phyloP scores from a whole-genome alignment of 2,113 vertebrate species.

The Chloroceryle aenea region DNA sequence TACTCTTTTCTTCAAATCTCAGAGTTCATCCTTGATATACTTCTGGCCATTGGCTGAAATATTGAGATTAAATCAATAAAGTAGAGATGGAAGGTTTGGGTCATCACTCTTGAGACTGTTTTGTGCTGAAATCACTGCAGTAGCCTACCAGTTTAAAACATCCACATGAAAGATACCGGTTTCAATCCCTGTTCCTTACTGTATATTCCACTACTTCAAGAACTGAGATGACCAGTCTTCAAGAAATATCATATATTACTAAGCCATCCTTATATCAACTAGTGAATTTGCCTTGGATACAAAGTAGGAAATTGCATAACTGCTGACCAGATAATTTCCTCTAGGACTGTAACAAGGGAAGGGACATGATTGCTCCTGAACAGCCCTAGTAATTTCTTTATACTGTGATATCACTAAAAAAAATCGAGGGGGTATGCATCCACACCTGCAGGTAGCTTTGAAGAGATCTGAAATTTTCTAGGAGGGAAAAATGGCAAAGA shows the following conservation, averaged over 20 bases:
- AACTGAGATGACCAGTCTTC: not conserved
- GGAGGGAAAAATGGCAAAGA: accelerated
- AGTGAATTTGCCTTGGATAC: not conserved
- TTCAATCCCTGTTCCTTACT: not conserved
- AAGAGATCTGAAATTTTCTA: not conserved
- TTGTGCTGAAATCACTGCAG: not conserved
- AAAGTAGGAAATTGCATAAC: not conserved
- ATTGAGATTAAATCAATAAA: not conserved
- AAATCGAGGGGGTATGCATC: not conserved
- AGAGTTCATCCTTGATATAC: not conserved
- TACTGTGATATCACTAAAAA: not conserved
- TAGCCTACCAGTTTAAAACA: not conserved
- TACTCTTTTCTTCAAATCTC: not conserved
- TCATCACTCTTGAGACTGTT: not conserved
- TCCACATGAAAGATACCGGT: not conserved
- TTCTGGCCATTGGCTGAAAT: not conserved
- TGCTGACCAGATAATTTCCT: not conserved
- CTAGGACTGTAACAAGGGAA: not conserved
- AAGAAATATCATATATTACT: not conserved
- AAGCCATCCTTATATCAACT: not conserved
- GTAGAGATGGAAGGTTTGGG: not conserved
- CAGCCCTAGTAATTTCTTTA: not conserved
- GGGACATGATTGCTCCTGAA: not conserved
- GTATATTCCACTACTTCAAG: not conserved
- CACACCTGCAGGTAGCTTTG: not conserved